Percentiles rank a stretch among this genome's conserved stretches.
phyloP scores from a whole-genome alignment of 2,797 vertebrate genomes.

The Pterois miles region DNA sequence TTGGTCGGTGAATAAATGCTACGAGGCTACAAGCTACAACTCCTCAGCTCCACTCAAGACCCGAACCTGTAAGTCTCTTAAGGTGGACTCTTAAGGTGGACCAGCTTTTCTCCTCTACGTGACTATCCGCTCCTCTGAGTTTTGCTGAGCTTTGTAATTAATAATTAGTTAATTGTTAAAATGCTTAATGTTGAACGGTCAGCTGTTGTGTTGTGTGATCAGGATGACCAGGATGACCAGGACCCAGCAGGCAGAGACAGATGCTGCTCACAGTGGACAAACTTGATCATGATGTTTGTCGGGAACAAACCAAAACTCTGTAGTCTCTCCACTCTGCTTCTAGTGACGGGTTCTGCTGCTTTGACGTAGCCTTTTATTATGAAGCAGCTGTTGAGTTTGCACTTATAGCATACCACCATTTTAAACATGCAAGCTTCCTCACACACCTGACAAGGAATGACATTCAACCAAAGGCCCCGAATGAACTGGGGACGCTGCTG shows the following conservation, averaged over 20 bases:
- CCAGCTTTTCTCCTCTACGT: too few species aligned
- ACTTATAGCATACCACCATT: not conserved
- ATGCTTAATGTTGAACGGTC: too few species aligned
- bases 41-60: too few species aligned
- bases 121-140: too few species aligned
- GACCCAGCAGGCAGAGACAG: not conserved
- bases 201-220: not conserved
- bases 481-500: not conserved
- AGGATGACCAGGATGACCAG: too few species aligned
- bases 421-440: not conserved
- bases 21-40: too few species aligned
- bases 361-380: conserved; percentile 15
- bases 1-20: too few species aligned
- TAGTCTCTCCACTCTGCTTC: not conserved
- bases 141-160: too few species aligned
- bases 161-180: too few species aligned
- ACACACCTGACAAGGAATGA: conserved; percentile 19
- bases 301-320: not conserved
- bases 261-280: not conserved
- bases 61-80: too few species aligned
- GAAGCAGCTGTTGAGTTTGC: conserved; percentile 28
- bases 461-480: not conserved
- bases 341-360: not conserved
- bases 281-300: not conserved
- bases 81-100: too few species aligned